phyloP scores from a whole-genome alignment of 2,113 vertebrate species.

The Machaerirhynchus nigripectus region DNA sequence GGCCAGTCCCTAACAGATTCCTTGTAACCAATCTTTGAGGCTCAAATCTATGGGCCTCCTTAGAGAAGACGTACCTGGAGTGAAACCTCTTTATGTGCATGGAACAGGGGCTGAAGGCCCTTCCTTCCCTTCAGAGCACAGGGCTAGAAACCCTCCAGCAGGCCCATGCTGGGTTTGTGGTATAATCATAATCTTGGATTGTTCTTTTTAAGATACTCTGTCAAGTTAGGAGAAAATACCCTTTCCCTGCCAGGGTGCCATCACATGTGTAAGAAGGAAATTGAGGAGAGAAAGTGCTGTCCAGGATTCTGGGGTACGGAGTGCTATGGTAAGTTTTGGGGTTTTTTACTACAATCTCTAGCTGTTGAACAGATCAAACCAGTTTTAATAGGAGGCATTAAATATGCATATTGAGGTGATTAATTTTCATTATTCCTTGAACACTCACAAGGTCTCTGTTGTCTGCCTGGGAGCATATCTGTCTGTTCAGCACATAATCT shows the following conservation, averaged over 20 bases:
- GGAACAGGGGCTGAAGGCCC: neutral
- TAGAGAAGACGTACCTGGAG: neutral
- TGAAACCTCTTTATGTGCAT: neutral
- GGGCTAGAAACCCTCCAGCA: neutral
- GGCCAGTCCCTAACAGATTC: neutral
- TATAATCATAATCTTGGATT: neutral
- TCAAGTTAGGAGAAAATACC: conserved; percentile 73
- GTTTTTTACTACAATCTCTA: neutral
- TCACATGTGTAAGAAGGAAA: conserved; percentile 72
- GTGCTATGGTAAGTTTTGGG: conserved; percentile 79
- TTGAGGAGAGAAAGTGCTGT: conserved; percentile 81
- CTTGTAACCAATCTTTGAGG: neutral
- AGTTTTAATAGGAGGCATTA: neutral
- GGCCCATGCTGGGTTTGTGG: neutral
- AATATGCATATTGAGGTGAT: neutral
- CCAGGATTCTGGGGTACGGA: conserved; percentile 84
- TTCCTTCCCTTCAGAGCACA: neutral
- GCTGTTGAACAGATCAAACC: neutral
- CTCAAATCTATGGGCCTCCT: neutral
- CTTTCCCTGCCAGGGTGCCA: conserved; percentile 78
- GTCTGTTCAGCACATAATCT: neutral
- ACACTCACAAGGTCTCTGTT: neutral
- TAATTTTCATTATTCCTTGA: neutral
- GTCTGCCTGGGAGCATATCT: neutral
- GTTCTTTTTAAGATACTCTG: conserved; percentile 78